Conservation (phyloP, 1,140 invertebrate species). For the Drosophila repleta region DNA sequence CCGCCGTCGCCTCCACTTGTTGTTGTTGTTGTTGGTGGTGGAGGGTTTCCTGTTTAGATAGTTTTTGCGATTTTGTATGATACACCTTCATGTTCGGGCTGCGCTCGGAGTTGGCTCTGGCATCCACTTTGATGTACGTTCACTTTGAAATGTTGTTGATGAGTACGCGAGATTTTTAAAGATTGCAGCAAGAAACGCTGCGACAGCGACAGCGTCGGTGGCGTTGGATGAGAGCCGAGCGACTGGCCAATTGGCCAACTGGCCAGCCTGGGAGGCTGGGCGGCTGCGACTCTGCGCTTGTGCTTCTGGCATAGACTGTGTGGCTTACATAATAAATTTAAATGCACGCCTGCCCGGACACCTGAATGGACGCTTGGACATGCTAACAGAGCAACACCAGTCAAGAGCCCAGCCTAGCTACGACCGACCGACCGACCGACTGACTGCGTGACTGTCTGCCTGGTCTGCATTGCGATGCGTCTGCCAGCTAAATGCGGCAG, state of each 20-base stretch:
- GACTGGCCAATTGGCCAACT: neutral
- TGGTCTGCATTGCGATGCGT: constrained; percentile 12
- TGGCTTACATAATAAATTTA: constrained; percentile 78
- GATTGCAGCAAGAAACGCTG: constrained; percentile 52
- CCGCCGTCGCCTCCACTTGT: constrained; percentile 5
- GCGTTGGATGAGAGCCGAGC: neutral
- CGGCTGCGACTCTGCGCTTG: neutral
- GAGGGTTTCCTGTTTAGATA: constrained; percentile 78
- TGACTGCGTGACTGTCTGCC: neutral
- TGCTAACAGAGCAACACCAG: neutral
- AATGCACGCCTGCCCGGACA: constrained; percentile 72
- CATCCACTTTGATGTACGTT: constrained; percentile 74
- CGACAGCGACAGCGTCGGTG: constrained; percentile 27
- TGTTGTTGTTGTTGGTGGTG: constrained; percentile 48
- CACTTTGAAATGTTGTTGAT: constrained; percentile 79
- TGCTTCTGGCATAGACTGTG: constrained; percentile 14
- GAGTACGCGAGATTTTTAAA: constrained; percentile 75
- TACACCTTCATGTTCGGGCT: constrained; percentile 63
- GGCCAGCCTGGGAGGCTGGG: neutral
- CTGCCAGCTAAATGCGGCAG: constrained; percentile 18
- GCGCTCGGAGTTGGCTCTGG: constrained; percentile 16
- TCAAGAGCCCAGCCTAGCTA: constrained; percentile 18
- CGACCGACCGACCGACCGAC: constrained; percentile 4
- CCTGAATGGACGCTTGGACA: constrained; percentile 36
- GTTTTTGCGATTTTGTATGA: constrained; percentile 76